A percentile compares a stretch with the other conserved stretches of the same genome.
Evolutionary conservation across 2,797 vertebrate species (phyloP).

Genomic region (Simalia tracyae): DNA sequence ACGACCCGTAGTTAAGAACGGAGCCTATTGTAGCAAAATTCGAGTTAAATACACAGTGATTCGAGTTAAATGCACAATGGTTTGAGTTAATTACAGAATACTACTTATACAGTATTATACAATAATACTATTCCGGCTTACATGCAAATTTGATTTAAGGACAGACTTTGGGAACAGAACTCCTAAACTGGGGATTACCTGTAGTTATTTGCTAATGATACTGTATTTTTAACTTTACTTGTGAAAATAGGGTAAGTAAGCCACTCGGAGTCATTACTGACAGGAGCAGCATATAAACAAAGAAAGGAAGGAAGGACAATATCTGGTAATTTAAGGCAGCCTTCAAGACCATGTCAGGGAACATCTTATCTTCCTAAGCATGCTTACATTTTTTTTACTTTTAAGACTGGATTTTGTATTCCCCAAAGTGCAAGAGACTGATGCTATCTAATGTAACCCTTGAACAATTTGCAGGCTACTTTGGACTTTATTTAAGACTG

Average conservation of each 20-base stretch:
- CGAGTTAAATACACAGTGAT: too few relatives aligned
- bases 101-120: too few relatives aligned
- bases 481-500: neutral
- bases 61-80: too few relatives aligned
- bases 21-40: too few relatives aligned
- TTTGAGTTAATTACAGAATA: too few relatives aligned
- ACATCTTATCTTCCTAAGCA: neutral
- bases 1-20: too few relatives aligned
- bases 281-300: neutral
- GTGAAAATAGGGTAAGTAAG: neutral
- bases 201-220: neutral
- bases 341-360: neutral
- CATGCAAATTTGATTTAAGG: too few relatives aligned
- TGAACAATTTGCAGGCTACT: neutral
- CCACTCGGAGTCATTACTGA: neutral
- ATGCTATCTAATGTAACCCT: neutral
- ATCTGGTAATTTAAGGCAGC: neutral
- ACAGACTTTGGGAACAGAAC: too few relatives aligned
- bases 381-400: neutral
- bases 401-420: neutral
- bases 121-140: too few relatives aligned
- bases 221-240: neutral
- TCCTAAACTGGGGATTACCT: too few relatives aligned
- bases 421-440: neutral
- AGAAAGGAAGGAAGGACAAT: neutral